A percentile compares a stretch with the other conserved stretches of the same genome.
Conservation (phyloP, 2,888 invertebrate species). For the Lithophane socia region DNA sequence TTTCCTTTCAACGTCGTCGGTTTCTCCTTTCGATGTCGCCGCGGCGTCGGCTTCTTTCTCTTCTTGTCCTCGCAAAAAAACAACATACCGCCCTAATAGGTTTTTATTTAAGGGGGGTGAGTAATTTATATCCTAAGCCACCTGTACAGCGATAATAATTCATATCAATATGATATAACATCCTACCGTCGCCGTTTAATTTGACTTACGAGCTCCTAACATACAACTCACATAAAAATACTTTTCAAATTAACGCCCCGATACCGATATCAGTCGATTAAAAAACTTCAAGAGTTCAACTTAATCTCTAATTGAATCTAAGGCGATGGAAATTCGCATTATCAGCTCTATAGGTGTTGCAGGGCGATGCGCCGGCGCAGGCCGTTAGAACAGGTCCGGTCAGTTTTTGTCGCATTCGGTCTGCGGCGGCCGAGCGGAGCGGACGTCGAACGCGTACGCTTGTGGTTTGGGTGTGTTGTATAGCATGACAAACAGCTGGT, state of each 20-base stretch:
- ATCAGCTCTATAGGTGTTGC: slow-evolving; percentile 71
- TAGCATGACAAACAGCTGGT: slow-evolving; percentile 50
- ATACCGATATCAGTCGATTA: slow-evolving; percentile 50
- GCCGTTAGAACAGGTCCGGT: slow-evolving; percentile 83
- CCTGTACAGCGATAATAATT: slow-evolving; percentile 40
- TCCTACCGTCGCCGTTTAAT: slow-evolving; percentile 27
- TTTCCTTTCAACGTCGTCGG: background rate
- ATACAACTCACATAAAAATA: slow-evolving; percentile 45
- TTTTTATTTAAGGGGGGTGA: slow-evolving; percentile 10
- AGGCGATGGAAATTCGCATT: slow-evolving; percentile 60
- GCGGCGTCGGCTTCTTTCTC: background rate
- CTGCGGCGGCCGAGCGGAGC: slow-evolving; percentile 57
- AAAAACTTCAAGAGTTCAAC: slow-evolving; percentile 43
- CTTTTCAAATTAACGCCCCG: slow-evolving; percentile 58
- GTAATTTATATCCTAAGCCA: slow-evolving; percentile 23
- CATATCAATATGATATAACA: slow-evolving; percentile 31
- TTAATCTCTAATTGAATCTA: slow-evolving; percentile 67
- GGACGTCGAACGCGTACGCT: slow-evolving; percentile 55
- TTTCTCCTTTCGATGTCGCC: no score
- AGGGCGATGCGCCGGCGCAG: slow-evolving; percentile 76
- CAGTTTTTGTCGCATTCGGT: slow-evolving; percentile 79
- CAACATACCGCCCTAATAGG: slow-evolving; percentile 13
- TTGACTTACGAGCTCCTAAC: slow-evolving; percentile 40
- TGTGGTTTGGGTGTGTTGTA: slow-evolving; percentile 53
- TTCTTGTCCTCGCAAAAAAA: background rate